Conservation (phyloP, 2,797 vertebrate species). For the Gymnoscopelus microlampas region DNA sequence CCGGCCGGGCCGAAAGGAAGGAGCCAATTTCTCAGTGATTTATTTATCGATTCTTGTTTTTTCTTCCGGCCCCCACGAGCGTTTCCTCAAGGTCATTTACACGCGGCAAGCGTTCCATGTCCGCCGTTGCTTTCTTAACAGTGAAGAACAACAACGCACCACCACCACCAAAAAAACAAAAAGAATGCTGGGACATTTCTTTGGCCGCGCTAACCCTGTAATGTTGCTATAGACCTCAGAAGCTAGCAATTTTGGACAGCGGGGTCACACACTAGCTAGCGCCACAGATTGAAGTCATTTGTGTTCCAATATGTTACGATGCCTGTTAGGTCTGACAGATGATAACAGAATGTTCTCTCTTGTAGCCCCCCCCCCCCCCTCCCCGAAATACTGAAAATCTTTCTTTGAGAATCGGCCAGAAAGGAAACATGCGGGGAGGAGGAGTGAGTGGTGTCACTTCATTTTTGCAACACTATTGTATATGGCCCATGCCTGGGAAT, state of each 20-base stretch:
- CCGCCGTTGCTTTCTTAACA: conserved; percentile 38
- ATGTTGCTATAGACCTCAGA: conserved; percentile 16
- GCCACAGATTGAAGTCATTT: conserved; percentile 27
- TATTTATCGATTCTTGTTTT: conserved; percentile 70
- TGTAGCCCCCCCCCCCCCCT: conserved; percentile 1
- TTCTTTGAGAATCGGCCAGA: conserved; percentile 2
- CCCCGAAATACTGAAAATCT: conserved; percentile 1
- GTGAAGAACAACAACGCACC: conserved; percentile 44
- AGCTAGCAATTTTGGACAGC: conserved; percentile 33
- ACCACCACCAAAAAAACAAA: not conserved
- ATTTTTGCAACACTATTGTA: not conserved
- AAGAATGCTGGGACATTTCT: conserved; percentile 42
- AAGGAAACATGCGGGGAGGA: not conserved
- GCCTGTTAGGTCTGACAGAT: conserved; percentile 26
- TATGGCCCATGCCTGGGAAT: conserved; percentile 1
- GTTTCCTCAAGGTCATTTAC: conserved; percentile 47
- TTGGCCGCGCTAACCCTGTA: conserved; percentile 16
- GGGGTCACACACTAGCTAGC: too few relatives aligned
- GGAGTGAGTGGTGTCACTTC: not conserved
- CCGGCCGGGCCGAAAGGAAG: conserved; percentile 52
- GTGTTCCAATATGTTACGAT: conserved; percentile 22
- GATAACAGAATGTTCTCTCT: conserved; percentile 47
- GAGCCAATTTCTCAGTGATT: conserved; percentile 61
- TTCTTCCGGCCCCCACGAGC: conserved; percentile 46
- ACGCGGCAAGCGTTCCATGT: conserved; percentile 49